Evolutionary conservation across 2,797 vertebrate genomes (phyloP), one percentile per base, ranked within the genome.

Genomic region (Vireo griseus): DNA sequence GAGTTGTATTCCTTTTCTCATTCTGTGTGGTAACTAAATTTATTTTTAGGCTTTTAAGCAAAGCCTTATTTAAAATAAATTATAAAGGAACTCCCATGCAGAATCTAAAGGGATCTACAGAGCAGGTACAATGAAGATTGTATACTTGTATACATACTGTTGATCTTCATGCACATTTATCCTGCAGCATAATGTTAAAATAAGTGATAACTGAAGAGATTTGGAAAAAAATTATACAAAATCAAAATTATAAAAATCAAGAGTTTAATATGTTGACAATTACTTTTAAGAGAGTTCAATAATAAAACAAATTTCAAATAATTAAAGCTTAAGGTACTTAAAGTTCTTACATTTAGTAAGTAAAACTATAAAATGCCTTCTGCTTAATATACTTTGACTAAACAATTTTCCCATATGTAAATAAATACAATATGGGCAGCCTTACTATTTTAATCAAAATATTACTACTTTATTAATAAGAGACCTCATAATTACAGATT

Each of bases 111-210:
- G 88, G 75, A 90, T 96, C 96, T 96, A 94, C 6, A 92, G 12
- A 62, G 92, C 85, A 87, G 87, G 67, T 71, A 92, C 20, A 85
- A 95, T 51, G 48, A 58, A 80, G 39, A 90, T 31, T 82, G 62
- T 88, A 61, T 55, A 84, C 14, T 94, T 71, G 35, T 94, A 97
- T 98, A 98, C 98, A 97, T 98, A 98, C 98, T 97, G 95, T 97
- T 86, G 94, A 88, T 97, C 97, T 96, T 97, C 97, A 93, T 95
- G 96, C 78, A 97, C 89, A 96, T 97, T 96, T 97, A 97, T 97
- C 97, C 98, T 98, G 98, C 96, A 98, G 97, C 97, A 97, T 77
- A 98, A 98, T 86, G 94, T 98, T 97, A 98, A 97, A 98, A 97
- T 96, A 97, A 97, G 96, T 96, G 74, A 96, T 55, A 97, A 97